Base-by-base conservation (phyloP, 1,140 invertebrate genomes). In the Aradophagus sp. region DNA sequence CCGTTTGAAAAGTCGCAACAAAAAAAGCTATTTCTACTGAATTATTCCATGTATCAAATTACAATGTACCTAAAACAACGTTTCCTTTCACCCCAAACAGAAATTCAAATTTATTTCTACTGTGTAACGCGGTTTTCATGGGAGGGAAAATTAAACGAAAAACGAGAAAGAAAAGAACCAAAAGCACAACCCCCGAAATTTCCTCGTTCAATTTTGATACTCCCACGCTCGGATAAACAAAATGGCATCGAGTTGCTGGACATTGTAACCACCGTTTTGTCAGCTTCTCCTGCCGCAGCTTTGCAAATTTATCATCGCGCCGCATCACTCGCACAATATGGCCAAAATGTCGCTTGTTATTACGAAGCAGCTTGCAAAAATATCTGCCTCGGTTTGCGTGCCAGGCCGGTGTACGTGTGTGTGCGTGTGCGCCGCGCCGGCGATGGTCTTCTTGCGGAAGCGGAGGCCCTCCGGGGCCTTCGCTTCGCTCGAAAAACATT, bases 401-500 rank as follows among this genome's bases (percentile, higher is more conserved):
- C 67, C 36, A 63, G 58, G 62, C 42, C 58, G 52, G 55, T 48
- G 44, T 58, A 50, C 47, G 52, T 55, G 52, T 56, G 63, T 63
- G 52, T 63, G 63, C 47, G 52, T 34, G 41, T 70, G 44, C 45
- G 50, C 32, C 32, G 36, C 27, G 45, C 36, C 32, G 62, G 69
- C 55, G 56, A 72, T 44, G 73, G 53, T 65, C 62, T 56, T 50
- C 55, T 80, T 74, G 71, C 76, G 73, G 52, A 77, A 75, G 79
- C 73, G 75, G 59, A 76, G 72, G 71, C 71, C 74, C 78, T 73
- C 71, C 61, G 72, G 71, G 75, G 67, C 67, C 53, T 66, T 34
- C 69, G 73, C 67, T 44, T 62, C 74, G 77, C 74, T 80, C 79
- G 80, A 83, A 85, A 84, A 84, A 85, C 82, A 85, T 84, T 83